These are phyloP conservation scores for Therioaphis trifolii DNA, from an alignment of 2,888 invertebrate genomes.

Conservation along the genomic window DNA sequence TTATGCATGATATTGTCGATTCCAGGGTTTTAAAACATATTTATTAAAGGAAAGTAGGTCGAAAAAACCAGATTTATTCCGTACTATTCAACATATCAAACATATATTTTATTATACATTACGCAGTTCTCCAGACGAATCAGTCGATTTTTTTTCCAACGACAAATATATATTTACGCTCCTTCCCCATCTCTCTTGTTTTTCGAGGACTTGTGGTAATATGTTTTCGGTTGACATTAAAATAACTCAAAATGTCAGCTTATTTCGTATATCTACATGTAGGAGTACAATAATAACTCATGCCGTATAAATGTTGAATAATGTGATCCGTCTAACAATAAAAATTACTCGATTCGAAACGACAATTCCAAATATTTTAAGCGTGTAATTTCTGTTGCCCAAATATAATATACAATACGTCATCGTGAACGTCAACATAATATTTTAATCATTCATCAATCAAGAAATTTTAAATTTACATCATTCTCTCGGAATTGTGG, in stretches of 20 bases:
- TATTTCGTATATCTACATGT: constrained; percentile 20
- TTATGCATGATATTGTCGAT: neutral
- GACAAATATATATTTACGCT: neutral
- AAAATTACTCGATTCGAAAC: constrained; percentile 31
- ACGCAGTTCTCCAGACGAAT: neutral
- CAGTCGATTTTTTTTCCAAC: constrained; percentile 15
- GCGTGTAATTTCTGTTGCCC: neutral
- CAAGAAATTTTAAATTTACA: neutral
- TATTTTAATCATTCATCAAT: constrained; percentile 14
- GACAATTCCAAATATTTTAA: constrained; percentile 34
- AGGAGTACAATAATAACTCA: constrained; percentile 22
- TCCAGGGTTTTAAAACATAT: neutral
- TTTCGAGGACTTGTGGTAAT: constrained; percentile 8
- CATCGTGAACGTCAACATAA: neutral
- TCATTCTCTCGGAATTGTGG: neutral
- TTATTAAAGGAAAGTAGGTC: constrained; percentile 7
- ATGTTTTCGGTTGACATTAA: constrained; percentile 46
- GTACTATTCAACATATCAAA: neutral
- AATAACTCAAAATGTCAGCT: constrained; percentile 44
- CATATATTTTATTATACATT: neutral
- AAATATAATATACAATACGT: neutral
- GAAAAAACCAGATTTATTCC: neutral
- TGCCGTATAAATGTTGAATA: constrained; percentile 21
- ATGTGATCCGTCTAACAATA: constrained; percentile 19
- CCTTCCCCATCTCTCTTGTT: neutral